Base-by-base conservation (phyloP, 2,113 vertebrate genomes). In the Proterorhinus semilunaris region DNA sequence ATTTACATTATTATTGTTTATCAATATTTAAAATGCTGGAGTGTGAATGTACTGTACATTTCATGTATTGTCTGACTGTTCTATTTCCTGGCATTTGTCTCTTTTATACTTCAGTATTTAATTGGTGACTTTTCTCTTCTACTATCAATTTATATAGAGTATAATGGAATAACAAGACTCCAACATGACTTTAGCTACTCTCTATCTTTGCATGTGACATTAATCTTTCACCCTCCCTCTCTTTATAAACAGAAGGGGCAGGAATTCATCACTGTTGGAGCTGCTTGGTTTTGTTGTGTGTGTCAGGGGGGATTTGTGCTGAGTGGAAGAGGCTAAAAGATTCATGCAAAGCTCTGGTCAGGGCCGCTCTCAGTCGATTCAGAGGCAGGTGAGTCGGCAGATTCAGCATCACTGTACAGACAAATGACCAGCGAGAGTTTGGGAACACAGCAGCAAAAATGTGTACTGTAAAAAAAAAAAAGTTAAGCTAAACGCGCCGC, bases 331-430 rank as follows among this genome's bases (percentile, higher is more conserved):
- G 75, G 75, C 72, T 90, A 86, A 87, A 90, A 85, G 85, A 90
- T 90, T 87, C 83, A 90, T 90, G 86, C 83, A 87, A 85, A 87
- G 74, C 76, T 55, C 17, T 83, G 66, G 80, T 86, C 85, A 86
- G 85, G 85, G 79, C 71, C 81, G 65, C 76, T 78, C 75, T 61
- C 72, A 74, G 68, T 66, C 82, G 78, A 78, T 77, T 75, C 68
- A 76, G 66, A 76, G 71, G 76, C 66, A 77, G 81, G 81, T 84
- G 84, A 88, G 78, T 87, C 66, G 72, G 85, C 83, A 90, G 66
- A 80, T 87, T 87, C 80, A 59, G 64, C 78, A 83, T 62, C 71
- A 68, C 57, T 65, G 62, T 71, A 66, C 62, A 83, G 57, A 70
- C 76, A 83, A 80, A 82, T 71, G 64, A 53, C 80, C 52, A 45